Base-by-base conservation (phyloP, 1,140 invertebrate species). In the Magallana gigas region DNA sequence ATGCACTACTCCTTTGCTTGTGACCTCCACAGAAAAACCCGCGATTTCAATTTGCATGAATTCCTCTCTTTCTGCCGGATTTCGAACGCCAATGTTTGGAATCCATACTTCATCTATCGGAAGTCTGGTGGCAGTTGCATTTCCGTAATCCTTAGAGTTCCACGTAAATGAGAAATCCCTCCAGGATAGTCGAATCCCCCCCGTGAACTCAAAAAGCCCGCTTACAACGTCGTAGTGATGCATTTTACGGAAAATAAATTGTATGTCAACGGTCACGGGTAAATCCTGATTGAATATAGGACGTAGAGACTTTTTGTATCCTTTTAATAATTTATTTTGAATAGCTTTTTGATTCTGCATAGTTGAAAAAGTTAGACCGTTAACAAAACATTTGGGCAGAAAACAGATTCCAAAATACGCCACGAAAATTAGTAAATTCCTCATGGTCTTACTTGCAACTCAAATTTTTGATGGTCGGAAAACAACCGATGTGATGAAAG, bases 141-240 rank as follows among this genome's bases (percentile, higher is more conserved):
- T 95, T 12, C 93, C 92, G 91, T 95, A 96, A 68, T 94, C 96
- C 87, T 97, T 96, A 71, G 97, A 96, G 94, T 97, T 96, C 90
- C 89, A 90, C 1, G 23, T 7, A 16, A 90, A 36, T 6, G 80
- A 56, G 9, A n/a, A 23, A 64, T 90, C 88, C 14, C 4, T 58
- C 90, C 89, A 89, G 16, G 48, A 58, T 12, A 89, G 1, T 4
- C 59, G 14, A 5, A 91, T 29, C 57, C 62, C 83, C 0, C 60
- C 82, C 0, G 68, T 60, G 12, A 86, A 76, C 6, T n/a, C 23
- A 11, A 91, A 83, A n/a, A 57, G 48, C n/a, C 81, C 81, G 11
- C 57, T 83, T 6, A 83, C 57, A 57, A 57, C 81, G 48, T 83
- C 14, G 18, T 57, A 83, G 9, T 58, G 8, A 14, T 83, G 48